A percentile compares a stretch with the other conserved stretches of the same genome.
These are phyloP conservation scores for Trypoxylon attenuatum DNA, from an alignment of 2,888 invertebrate genomes.

Conservation along the genomic window DNA sequence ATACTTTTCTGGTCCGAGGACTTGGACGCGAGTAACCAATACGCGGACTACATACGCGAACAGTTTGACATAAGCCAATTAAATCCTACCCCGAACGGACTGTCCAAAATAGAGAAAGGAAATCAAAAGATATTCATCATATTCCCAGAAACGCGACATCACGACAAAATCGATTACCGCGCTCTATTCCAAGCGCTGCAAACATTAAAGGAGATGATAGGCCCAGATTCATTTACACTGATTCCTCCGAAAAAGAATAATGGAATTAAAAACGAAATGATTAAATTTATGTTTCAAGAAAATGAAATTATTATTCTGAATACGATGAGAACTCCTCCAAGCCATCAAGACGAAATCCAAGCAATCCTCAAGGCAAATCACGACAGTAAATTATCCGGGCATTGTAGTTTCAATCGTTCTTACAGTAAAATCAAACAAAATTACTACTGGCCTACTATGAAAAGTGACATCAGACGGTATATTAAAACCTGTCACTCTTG, in stretches of 20 bases:
- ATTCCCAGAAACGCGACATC: too few relatives aligned
- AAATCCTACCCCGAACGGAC: too few relatives aligned
- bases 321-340: neutral
- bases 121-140: too few relatives aligned
- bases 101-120: too few relatives aligned
- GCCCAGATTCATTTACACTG: neutral
- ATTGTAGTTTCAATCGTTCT: neutral
- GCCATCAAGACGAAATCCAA: neutral
- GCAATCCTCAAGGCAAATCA: conserved; percentile 1
- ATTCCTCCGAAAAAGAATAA: neutral
- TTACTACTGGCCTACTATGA: conserved; percentile 3
- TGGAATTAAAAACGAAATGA: conserved; percentile 1
- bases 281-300: conserved; percentile 8
- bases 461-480: conserved; percentile 1
- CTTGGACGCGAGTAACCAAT: too few relatives aligned
- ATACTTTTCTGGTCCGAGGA: too few relatives aligned
- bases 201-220: neutral
- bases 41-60: too few relatives aligned
- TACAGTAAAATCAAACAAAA: conserved; percentile 3
- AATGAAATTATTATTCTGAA: neutral
- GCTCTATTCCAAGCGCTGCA: neutral
- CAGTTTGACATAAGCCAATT: too few relatives aligned
- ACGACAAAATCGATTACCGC: conserved; percentile 5
- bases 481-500: neutral
- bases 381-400: too few relatives aligned